Conservation (phyloP, 2,113 vertebrate genomes). For the Ageneiosus marmoratus region DNA sequence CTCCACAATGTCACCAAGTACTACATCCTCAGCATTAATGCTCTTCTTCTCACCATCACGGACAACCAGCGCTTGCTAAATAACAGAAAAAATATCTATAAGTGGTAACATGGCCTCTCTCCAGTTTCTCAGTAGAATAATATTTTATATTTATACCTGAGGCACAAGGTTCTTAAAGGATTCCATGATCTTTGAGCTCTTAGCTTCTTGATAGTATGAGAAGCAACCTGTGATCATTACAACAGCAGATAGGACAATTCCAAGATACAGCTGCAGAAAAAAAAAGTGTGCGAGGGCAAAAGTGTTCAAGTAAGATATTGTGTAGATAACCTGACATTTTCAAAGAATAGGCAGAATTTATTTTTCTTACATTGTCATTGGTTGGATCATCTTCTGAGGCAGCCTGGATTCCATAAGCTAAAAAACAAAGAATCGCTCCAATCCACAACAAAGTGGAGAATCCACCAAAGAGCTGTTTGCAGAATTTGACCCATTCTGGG, state of each 20-base stretch:
- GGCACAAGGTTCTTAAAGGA: conserved; percentile 98
- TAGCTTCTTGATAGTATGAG: conserved; percentile 97
- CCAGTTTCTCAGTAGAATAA: not conserved
- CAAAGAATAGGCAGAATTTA: not conserved
- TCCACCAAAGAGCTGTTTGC: conserved; percentile 92
- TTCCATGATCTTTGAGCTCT: conserved; percentile 99
- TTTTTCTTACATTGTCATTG: conserved; percentile 86
- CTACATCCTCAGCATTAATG: conserved; percentile 91
- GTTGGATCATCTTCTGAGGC: conserved; percentile 78
- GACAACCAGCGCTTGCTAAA: conserved; percentile 93
- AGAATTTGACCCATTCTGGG: conserved; percentile 97
- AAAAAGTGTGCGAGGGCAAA: not conserved
- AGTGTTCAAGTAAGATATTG: not conserved
- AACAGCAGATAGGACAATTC: conserved; percentile 88
- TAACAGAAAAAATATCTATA: not conserved
- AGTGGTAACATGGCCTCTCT: not conserved
- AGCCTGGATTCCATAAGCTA: conserved; percentile 84
- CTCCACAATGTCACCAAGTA: conserved; percentile 90
- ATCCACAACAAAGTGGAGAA: conserved; percentile 97
- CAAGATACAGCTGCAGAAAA: conserved; percentile 84
- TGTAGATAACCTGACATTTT: not conserved
- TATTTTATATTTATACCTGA: conserved; percentile 74
- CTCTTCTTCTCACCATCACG: conserved; percentile 90
- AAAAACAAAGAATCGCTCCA: conserved; percentile 91
- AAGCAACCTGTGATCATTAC: conserved; percentile 97